Conservation (phyloP, 2,113 vertebrate genomes). For the Rostratula benghalensis region DNA sequence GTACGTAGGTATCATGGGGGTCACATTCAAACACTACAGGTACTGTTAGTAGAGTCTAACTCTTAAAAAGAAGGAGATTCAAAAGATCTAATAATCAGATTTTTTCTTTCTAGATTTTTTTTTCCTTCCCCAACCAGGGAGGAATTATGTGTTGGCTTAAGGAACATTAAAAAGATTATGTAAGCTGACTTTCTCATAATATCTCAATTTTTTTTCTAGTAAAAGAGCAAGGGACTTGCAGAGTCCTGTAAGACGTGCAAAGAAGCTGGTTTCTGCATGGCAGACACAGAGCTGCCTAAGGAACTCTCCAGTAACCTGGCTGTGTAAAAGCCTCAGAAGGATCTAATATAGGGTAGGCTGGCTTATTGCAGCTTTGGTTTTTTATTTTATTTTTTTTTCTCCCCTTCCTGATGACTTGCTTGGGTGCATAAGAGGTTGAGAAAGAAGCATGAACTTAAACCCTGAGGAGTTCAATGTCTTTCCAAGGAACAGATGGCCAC, state of each 20-base stretch:
- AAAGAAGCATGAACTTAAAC: neutral
- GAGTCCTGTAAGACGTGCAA: neutral
- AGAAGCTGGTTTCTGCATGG: neutral
- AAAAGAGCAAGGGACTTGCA: neutral
- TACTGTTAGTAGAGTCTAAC: neutral
- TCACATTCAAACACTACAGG: neutral
- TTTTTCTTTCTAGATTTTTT: neutral
- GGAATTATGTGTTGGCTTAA: neutral
- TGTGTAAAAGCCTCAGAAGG: neutral
- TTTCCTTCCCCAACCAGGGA: neutral
- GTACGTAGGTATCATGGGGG: neutral
- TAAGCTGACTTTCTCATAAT: neutral
- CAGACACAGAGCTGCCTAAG: neutral
- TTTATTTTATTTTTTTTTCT: too few species aligned
- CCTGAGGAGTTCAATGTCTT: neutral
- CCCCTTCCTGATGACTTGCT: neutral
- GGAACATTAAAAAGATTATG: neutral
- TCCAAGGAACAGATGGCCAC: neutral
- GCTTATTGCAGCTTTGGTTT: neutral
- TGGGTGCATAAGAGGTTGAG: neutral
- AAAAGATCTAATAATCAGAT: neutral
- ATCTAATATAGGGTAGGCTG: fast-evolving
- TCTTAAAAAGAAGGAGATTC: neutral
- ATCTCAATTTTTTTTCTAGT: neutral
- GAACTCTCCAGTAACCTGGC: neutral